These are phyloP conservation scores for Pterostichus madidus DNA, from an alignment of 2,888 invertebrate species.

Conservation along the genomic window DNA sequence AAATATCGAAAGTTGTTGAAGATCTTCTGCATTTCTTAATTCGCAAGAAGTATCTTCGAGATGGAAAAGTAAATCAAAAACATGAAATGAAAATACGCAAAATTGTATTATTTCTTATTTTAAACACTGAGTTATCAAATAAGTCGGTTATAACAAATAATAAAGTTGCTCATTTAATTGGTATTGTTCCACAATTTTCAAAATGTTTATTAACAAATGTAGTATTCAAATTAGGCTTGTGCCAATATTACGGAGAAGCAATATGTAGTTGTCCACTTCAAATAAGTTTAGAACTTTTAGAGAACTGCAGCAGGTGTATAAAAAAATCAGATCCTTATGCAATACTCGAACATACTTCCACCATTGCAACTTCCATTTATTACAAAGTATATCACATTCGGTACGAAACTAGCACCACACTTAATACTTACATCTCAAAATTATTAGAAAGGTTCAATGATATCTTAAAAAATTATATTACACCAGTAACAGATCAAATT, in stretches of 20 bases:
- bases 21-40: constrained; percentile 27
- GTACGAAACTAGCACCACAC: constrained; percentile 36
- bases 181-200: constrained; percentile 51
- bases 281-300: constrained; percentile 59
- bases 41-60: constrained; percentile 38
- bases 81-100: constrained; percentile 48
- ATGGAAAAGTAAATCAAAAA: constrained; percentile 53
- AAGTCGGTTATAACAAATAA: constrained; percentile 35
- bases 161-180: constrained; percentile 56
- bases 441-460: constrained; percentile 45
- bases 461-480: constrained; percentile 59
- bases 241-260: constrained; percentile 59
- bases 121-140: constrained; percentile 54
- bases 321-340: constrained; percentile 56
- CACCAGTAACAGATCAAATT: constrained; percentile 50
- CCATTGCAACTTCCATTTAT: constrained; percentile 55
- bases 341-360: constrained; percentile 52
- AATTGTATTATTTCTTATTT: constrained; percentile 55
- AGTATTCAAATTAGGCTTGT: constrained; percentile 36
- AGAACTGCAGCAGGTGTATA: constrained; percentile 45
- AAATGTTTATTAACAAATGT: constrained; percentile 60
- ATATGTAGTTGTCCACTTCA: constrained; percentile 54
- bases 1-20: constrained; percentile 60
- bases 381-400: constrained; percentile 58
- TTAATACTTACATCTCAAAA: constrained; percentile 25